A percentile compares a stretch with the other conserved stretches of the same genome.
Conservation (phyloP, 1,140 invertebrate genomes). For the Sycophaga agraensis region DNA sequence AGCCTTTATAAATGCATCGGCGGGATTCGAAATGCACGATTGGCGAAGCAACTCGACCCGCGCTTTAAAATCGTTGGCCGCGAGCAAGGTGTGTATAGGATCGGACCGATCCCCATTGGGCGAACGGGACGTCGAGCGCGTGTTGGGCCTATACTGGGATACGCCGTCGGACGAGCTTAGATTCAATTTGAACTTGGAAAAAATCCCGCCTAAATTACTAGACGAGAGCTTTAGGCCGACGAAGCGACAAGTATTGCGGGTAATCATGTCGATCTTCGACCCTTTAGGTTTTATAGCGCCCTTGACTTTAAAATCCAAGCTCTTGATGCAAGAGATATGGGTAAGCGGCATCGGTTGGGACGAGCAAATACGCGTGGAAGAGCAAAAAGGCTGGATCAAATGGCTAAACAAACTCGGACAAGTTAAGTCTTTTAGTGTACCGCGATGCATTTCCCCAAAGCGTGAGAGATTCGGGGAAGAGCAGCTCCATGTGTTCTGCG, state of each 20-base stretch:
- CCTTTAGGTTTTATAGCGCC: conserved; percentile 43
- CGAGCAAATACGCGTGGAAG: conserved; percentile 17
- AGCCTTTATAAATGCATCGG: conserved; percentile 31
- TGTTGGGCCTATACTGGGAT: conserved; percentile 25
- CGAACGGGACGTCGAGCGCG: neutral
- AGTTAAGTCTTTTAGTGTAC: neutral
- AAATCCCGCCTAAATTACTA: neutral
- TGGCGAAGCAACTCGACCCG: conserved; percentile 2
- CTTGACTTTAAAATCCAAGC: conserved; percentile 36
- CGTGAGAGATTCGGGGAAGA: neutral
- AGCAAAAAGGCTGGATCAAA: neutral
- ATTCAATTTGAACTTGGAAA: conserved; percentile 4
- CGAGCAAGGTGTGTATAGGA: neutral
- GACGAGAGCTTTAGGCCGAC: conserved; percentile 11
- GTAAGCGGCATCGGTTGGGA: conserved; percentile 42
- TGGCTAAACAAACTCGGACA: neutral
- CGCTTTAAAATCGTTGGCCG: neutral
- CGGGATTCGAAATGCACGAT: conserved; percentile 1
- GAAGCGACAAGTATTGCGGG: conserved; percentile 29
- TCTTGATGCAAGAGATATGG: conserved; percentile 48
- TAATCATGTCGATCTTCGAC: conserved; percentile 41
- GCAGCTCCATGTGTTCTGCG: conserved; percentile 43
- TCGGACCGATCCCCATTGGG: neutral
- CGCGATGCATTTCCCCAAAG: neutral
- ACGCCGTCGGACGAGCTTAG: conserved; percentile 3